phyloP scores from a whole-genome alignment of 2,113 vertebrate genomes.

The Hippocampus barbouri region DNA sequence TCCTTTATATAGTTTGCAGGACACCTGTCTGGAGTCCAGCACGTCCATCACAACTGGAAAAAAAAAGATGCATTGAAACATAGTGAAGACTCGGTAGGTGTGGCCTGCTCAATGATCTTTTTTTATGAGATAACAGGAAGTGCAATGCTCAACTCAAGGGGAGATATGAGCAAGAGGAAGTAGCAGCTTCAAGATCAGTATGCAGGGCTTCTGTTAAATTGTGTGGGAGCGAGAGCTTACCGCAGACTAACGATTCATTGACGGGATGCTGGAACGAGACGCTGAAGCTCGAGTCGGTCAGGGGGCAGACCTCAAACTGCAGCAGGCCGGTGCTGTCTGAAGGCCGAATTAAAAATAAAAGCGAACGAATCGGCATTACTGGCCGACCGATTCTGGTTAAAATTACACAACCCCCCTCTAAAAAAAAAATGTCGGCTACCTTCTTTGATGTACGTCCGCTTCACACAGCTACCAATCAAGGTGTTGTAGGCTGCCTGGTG shows the following conservation, averaged over 20 bases:
- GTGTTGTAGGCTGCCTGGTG: slow-evolving; percentile 95
- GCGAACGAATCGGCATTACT: neutral
- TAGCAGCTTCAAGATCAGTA: too few relatives aligned
- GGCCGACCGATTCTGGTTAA: neutral
- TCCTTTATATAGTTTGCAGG: slow-evolving; percentile 95
- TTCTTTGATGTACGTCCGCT: slow-evolving; percentile 87
- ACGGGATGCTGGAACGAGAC: slow-evolving; percentile 98
- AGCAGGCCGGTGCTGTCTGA: slow-evolving; percentile 89
- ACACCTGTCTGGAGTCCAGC: slow-evolving; percentile 90
- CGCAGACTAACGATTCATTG: slow-evolving; percentile 96
- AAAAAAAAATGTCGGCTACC: slow-evolving; percentile 62
- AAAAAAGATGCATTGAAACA: neutral
- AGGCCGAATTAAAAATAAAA: slow-evolving; percentile 6
- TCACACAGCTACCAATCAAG: slow-evolving; percentile 93
- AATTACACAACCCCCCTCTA: neutral
- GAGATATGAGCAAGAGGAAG: too few relatives aligned
- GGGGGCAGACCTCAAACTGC: slow-evolving; percentile 96
- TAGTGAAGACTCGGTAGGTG: too few relatives aligned
- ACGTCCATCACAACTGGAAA: slow-evolving; percentile 94
- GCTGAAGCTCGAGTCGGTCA: slow-evolving; percentile 92
- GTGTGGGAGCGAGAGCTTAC: slow-evolving; percentile 68
- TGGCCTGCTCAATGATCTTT: too few relatives aligned
- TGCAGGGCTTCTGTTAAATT: too few relatives aligned
- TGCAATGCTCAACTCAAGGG: too few relatives aligned
- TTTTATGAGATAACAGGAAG: neutral